Evolutionary conservation across 2,797 vertebrate species (phyloP), one percentile per base, ranked within the genome.

Genomic region (Rhynchotus rufescens): DNA sequence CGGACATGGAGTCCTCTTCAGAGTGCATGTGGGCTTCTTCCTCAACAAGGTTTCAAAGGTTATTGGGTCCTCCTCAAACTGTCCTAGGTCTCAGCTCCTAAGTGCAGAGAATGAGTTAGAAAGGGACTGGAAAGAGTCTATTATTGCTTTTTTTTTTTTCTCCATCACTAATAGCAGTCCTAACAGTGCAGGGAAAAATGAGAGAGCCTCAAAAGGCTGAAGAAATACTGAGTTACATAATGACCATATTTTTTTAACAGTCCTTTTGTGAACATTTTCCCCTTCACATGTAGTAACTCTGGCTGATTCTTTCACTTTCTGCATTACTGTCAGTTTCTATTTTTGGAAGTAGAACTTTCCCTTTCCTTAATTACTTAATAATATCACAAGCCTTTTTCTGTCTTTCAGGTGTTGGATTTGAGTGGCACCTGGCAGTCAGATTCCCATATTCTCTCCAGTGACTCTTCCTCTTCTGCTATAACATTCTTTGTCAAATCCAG

Each of bases 301-400:
- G 25, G 5, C 10, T 32, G 2, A 28, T 84, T 64, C 6, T 61
- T 61, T 45, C 57, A 57, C 6, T 61, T 61, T 45, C 57, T 77
- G 5, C 15, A 26, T 38, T 59, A 32, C 15, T 67, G 15, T 23
- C 26, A 44, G 30, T 65, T 84, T 44, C 21, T 69, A 49, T 30
- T 78, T 89, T 79, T 65, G 74, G 73, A 79, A 60, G 34, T 28
- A 68, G 26, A 82, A 56, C 15, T 86, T 40, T 78, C 56, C 45
- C 44, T 67, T 79, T 74, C 16, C 51, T 45, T 73, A 28, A 5
- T 54, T 73, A 77, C 20, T 73, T 71, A 57, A 67, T 66, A 52
- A 32, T 21, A 66, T 47, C 45, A 59, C 26, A 9, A 60, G 47
- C 75, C 23, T 76, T 19, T 26, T 84, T 44, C 42, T 71, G 5